Percentiles rank a stretch among this genome's conserved stretches.
These are phyloP conservation scores for Pholis gunnellus DNA, from an alignment of 2,113 vertebrate species.

Conservation along the genomic window DNA sequence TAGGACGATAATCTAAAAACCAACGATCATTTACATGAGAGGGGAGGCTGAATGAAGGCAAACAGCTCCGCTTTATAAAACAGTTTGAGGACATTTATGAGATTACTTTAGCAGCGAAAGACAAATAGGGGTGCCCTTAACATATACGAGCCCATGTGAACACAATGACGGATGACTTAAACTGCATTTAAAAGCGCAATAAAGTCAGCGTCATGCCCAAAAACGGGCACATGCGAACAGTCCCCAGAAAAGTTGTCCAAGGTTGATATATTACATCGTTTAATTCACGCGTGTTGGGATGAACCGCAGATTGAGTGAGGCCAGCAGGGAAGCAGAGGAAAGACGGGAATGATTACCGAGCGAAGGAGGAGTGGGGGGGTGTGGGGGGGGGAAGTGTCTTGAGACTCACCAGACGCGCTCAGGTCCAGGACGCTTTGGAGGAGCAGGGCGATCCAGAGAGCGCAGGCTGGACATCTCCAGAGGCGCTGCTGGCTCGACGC, in stretches of 20 bases:
- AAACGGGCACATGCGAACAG: not conserved
- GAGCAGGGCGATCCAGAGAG: slow-evolving; percentile 72
- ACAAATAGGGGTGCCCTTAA: slow-evolving; percentile 6
- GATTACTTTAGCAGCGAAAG: slow-evolving; percentile 17
- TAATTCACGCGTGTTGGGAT: slow-evolving; percentile 24
- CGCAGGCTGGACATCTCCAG: slow-evolving; percentile 77
- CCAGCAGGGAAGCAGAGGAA: not conserved
- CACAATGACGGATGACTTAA: slow-evolving; percentile 4
- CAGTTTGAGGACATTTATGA: not conserved
- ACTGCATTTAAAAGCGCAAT: not conserved
- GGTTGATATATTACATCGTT: slow-evolving; percentile 20
- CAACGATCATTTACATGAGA: slow-evolving; percentile 70
- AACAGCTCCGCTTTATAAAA: slow-evolving; percentile 1
- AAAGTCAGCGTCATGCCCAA: not conserved
- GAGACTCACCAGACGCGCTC: slow-evolving; percentile 76
- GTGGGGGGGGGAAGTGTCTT: not conserved
- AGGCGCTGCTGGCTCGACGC: slow-evolving; percentile 68
- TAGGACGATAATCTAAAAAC: slow-evolving; percentile 63
- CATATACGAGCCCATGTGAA: not conserved
- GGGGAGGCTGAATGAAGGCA: slow-evolving; percentile 27
- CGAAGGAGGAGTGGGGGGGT: no score
- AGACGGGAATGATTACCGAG: slow-evolving; percentile 3
- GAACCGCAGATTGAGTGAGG: not conserved
- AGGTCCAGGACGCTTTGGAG: slow-evolving; percentile 66
- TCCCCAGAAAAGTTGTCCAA: not conserved